Conservation (phyloP, 2,888 invertebrate species). For the Mesorhabditis spiculigera region DNA sequence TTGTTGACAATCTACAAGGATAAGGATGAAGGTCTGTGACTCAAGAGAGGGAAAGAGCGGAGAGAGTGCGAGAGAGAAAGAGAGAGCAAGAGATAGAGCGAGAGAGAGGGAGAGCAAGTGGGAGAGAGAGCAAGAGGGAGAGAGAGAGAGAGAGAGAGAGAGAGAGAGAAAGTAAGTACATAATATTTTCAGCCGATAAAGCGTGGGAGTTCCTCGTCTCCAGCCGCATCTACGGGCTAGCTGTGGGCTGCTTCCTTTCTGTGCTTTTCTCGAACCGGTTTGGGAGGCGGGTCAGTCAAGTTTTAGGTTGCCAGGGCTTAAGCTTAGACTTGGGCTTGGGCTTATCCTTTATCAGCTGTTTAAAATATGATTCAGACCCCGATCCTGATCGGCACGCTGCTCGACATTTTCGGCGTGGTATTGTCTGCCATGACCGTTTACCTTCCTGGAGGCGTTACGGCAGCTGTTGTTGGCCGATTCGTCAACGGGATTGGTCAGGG, state of each 20-base stretch:
- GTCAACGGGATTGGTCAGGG: slow-evolving; percentile 54
- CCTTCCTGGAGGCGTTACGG: slow-evolving; percentile 25
- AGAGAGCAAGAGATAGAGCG: too few relatives aligned
- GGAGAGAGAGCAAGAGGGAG: too few relatives aligned
- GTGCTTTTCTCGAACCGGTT: slow-evolving; percentile 33
- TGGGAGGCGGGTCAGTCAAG: slow-evolving; percentile 15
- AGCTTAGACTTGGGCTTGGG: too few relatives aligned
- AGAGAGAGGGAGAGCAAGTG: too few relatives aligned
- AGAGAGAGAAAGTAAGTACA: too few relatives aligned
- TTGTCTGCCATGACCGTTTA: slow-evolving; percentile 36
- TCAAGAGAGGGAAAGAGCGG: too few relatives aligned
- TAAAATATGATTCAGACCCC: not conserved
- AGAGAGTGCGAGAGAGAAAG: too few relatives aligned
- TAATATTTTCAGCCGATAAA: slow-evolving; percentile 32
- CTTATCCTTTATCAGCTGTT: not conserved
- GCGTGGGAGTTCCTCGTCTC: slow-evolving; percentile 51
- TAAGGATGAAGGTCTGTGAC: slow-evolving; percentile 27
- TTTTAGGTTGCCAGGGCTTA: too few relatives aligned
- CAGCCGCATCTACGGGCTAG: slow-evolving; percentile 48
- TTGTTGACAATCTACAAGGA: slow-evolving; percentile 35
- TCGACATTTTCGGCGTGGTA: slow-evolving; percentile 46
- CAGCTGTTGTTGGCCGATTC: slow-evolving; percentile 40
- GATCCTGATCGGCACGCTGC: slow-evolving; percentile 24
- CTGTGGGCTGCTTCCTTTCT: slow-evolving; percentile 45
- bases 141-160: too few relatives aligned